A percentile compares a stretch with the other conserved stretches of the same genome.
Conservation (phyloP, 2,797 vertebrate genomes). For the Salarias fasciatus region DNA sequence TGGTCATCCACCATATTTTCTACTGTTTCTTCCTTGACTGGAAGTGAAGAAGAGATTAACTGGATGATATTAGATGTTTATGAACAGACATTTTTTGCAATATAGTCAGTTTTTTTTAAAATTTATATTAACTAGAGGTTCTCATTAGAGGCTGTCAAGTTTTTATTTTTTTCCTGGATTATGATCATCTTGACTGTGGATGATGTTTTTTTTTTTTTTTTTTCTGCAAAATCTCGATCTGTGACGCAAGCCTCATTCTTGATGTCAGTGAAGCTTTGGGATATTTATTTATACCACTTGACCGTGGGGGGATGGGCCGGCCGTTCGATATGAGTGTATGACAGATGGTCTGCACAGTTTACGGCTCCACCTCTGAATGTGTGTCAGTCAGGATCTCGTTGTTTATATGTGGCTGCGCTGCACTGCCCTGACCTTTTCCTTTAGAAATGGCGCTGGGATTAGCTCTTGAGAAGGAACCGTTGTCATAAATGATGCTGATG, state of each 20-base stretch:
- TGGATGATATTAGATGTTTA: background rate
- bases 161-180: no score
- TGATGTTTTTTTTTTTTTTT: constrained; percentile 1
- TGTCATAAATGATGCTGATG: background rate
- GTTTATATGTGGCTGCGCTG: constrained; percentile 23
- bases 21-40: no score
- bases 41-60: no score
- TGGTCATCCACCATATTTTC: background rate
- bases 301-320: constrained; percentile 51
- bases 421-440: constrained; percentile 23
- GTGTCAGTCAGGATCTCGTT: constrained; percentile 56
- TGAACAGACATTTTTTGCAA: background rate
- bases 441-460: constrained; percentile 3
- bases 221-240: background rate
- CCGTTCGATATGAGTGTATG: constrained; percentile 43
- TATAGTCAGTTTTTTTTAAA: background rate
- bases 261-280: constrained; percentile 30
- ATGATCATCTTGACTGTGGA: background rate
- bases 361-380: constrained; percentile 62
- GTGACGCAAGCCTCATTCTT: constrained; percentile 2
- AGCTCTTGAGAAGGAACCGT: background rate
- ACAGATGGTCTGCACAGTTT: constrained; percentile 73
- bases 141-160: no score
- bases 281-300: constrained; percentile 48
- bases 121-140: no score